Conservation (phyloP, 2,797 vertebrate species). For the Urophycis tenuis region DNA sequence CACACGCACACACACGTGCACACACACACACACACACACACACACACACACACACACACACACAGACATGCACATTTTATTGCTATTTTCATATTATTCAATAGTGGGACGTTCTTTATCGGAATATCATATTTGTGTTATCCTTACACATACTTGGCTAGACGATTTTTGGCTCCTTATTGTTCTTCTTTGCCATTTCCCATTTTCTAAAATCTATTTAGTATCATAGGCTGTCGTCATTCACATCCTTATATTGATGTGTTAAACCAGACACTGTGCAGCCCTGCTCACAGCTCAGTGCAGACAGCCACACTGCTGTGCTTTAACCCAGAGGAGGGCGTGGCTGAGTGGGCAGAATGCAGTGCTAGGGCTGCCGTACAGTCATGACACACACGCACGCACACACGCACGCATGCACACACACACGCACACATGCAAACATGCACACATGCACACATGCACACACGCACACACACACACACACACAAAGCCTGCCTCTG, state of each 20-base stretch:
- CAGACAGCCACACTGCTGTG: neutral
- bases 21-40: too few relatives aligned
- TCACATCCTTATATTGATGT: too few relatives aligned
- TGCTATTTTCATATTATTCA: too few relatives aligned
- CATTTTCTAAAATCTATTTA: neutral
- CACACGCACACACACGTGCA: too few relatives aligned
- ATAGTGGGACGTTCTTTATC: neutral
- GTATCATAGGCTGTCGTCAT: neutral
- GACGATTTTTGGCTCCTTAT: too few relatives aligned
- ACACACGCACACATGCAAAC: neutral
- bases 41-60: too few relatives aligned
- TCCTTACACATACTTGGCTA: neutral
- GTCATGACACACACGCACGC: neutral
- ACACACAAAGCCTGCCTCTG: neutral
- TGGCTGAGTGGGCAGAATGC: neutral
- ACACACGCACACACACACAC: neutral
- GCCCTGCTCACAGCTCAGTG: too few relatives aligned
- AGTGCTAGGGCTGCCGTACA: too few relatives aligned
- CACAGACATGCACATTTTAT: too few relatives aligned
- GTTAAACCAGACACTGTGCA: too few relatives aligned
- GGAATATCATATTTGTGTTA: neutral
- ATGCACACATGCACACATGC: neutral
- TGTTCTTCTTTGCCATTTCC: too few relatives aligned
- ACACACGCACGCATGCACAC: neutral
- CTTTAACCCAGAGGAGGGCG: neutral